phyloP scores from a whole-genome alignment of 2,797 vertebrate species.

The Enteromius viviparus region DNA sequence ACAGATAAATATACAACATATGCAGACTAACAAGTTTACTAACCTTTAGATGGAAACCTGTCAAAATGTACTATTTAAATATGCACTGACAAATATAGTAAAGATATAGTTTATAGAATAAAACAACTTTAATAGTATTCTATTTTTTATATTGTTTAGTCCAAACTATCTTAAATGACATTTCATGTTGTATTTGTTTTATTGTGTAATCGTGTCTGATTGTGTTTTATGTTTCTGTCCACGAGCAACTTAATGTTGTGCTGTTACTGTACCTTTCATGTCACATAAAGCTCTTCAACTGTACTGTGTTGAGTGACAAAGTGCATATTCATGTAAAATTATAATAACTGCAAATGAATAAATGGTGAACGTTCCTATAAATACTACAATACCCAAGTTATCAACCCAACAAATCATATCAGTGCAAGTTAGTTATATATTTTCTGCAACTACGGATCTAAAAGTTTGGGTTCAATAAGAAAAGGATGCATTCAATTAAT shows the following conservation, averaged over 20 bases:
- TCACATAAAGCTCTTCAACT: background rate
- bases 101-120: background rate
- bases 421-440: background rate
- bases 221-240: background rate
- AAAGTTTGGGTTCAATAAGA: background rate
- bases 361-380: background rate
- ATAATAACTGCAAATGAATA: background rate
- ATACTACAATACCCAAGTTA: too few species aligned
- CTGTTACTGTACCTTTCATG: background rate
- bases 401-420: too few species aligned
- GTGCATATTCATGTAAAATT: background rate
- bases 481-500: background rate
- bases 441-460: background rate
- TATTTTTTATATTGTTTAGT: background rate
- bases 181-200: background rate
- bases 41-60: background rate
- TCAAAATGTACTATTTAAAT: background rate
- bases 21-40: background rate
- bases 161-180: background rate
- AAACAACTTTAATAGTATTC: background rate
- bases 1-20: background rate
- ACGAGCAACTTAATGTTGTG: background rate
- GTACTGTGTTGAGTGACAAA: background rate
- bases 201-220: background rate
- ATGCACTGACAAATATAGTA: slow-evolving; percentile 16